Evolutionary conservation across 2,797 vertebrate genomes (phyloP).

Genomic region (Buphagus erythrorhynchus): DNA sequence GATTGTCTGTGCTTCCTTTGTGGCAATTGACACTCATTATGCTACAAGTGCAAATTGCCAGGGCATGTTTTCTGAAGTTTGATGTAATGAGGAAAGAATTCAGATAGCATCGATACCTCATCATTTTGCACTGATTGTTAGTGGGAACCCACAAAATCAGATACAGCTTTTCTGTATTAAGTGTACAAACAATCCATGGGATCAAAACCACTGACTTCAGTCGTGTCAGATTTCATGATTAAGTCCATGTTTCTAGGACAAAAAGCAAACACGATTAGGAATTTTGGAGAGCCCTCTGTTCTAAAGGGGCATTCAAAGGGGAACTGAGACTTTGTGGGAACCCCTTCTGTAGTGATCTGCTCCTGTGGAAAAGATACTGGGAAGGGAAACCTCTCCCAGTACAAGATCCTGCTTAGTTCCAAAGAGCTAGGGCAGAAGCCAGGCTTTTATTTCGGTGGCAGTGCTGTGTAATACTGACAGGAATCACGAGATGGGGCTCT

Average conservation of each 20-base stretch:
- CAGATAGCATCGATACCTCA: background rate
- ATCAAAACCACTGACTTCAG: background rate
- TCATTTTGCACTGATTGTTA: background rate
- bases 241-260: conserved; percentile 2
- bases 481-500: conserved; percentile 1
- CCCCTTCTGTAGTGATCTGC: background rate
- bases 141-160: background rate
- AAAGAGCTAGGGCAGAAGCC: fast-evolving
- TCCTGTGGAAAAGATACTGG: background rate
- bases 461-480: background rate
- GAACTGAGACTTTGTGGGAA: background rate
- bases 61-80: background rate
- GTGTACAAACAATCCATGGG: background rate
- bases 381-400: background rate
- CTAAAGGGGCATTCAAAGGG: background rate
- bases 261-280: fast-evolving
- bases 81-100: conserved; percentile 30
- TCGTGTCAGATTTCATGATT: background rate
- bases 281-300: background rate
- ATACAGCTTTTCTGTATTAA: background rate
- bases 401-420: fast-evolving
- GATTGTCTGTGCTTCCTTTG: conserved; percentile 14
- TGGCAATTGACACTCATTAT: background rate
- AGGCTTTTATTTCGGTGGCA: fast-evolving
- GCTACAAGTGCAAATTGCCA: background rate